Percentiles rank a stretch among this genome's conserved stretches.
Evolutionary conservation across 2,888 invertebrate species (phyloP).

Genomic region (Bombylius major): DNA sequence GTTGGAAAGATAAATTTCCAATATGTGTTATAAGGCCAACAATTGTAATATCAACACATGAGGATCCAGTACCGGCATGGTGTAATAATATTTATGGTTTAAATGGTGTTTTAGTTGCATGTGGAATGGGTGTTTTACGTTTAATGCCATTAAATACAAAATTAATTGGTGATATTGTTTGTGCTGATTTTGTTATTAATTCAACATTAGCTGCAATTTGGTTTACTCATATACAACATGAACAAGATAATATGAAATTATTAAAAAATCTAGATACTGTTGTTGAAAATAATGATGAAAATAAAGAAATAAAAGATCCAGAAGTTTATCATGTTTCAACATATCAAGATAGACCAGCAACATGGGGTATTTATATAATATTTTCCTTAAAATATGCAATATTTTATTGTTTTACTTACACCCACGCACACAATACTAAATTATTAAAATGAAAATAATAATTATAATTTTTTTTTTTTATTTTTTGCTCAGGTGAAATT

Average conservation of each 20-base stretch:
- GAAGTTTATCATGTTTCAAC: constrained; percentile 16
- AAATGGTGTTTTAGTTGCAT: constrained; percentile 18
- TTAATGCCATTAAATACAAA: constrained; percentile 9
- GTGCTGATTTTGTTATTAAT: constrained; percentile 23
- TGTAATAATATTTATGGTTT: constrained; percentile 19
- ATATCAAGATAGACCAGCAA: constrained; percentile 13
- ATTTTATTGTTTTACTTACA: too few species aligned
- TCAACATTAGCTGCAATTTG: constrained; percentile 20
- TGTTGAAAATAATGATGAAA: not conserved
- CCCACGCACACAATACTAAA: too few species aligned
- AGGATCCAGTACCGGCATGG: constrained; percentile 22
- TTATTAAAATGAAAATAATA: not conserved
- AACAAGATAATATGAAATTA: constrained; percentile 31
- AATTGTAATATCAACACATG: constrained; percentile 20
- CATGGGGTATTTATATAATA: constrained; percentile 9
- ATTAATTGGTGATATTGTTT: constrained; percentile 17
- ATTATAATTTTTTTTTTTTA: not conserved
- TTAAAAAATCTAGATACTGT: not conserved
- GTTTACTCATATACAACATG: constrained; percentile 23
- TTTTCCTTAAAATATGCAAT: too few species aligned
- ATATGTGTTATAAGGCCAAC: constrained; percentile 20
- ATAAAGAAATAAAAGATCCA: constrained; percentile 7
- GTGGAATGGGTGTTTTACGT: constrained; percentile 18
- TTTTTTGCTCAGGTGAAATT: constrained; percentile 8
- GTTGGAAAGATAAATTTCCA: constrained; percentile 15